Base-by-base conservation (phyloP, 2,888 invertebrate species). In the Odontocerum albicorne region DNA sequence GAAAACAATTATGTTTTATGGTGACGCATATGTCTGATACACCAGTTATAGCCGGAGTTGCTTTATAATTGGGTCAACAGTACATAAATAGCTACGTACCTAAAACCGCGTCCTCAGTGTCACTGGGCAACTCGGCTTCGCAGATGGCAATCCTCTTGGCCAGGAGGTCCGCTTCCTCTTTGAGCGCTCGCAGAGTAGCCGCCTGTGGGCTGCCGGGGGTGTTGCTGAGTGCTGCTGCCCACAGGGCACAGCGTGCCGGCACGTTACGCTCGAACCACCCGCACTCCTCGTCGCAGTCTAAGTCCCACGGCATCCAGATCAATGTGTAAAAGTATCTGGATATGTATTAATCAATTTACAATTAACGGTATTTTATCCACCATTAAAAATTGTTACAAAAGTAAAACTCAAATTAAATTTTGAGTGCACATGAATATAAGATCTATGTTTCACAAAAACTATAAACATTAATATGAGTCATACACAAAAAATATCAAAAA, bases 281-380 rank as follows among this genome's bases (percentile, higher is more conserved):
- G n/a, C 70, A 70, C 1, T 75, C 72, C 1, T 81, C 74, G 62
- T 84, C 85, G 51, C 84, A 83, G 49, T 86, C 85, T 36, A 77
- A 72, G 61, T 87, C 86, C 87, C 87, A 87, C 0, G 86, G 85
- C 83, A 85, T 83, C 79, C 85, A 84, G 32, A 87, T 69, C 59
- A 85, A 75, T 27, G 76, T 77, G 64, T 84, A 86, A 65, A 84
- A 87, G 62, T 86, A 86, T 63, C 86, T 75, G 59, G 16, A 60
- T 62, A 22, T n/a, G n/a, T n/a, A n/a, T n/a, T n/a, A n/a, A n/a
- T n/a, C n/a, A n/a, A n/a, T n/a, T n/a, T n/a, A n/a, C n/a, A n/a
- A n/a, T n/a, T n/a, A n/a, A n/a, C n/a, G n/a, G n/a, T n/a, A n/a
- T n/a, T n/a, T n/a, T n/a, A n/a, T n/a, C n/a, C n/a, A n/a, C n/a